phyloP scores from a whole-genome alignment of 1,140 invertebrate species.

The Diuraphis noxia region DNA sequence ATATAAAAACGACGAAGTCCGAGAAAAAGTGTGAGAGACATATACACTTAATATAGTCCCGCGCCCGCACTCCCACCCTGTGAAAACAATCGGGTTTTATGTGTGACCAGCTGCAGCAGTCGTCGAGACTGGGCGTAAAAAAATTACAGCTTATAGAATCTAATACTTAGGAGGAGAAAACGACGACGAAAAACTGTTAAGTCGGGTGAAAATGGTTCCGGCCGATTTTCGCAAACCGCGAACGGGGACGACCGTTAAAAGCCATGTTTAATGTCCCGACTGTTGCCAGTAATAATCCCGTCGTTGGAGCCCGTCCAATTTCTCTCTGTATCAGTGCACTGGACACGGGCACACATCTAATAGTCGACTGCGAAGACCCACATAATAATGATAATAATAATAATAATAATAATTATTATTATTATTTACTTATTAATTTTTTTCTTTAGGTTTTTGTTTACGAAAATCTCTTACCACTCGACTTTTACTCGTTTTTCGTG shows the following conservation, averaged over 20 bases:
- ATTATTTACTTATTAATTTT: neutral
- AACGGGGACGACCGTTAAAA: slow-evolving; percentile 11
- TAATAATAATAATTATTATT: too few relatives aligned
- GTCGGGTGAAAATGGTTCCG: slow-evolving; percentile 41
- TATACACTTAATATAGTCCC: neutral
- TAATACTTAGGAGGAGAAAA: slow-evolving; percentile 5
- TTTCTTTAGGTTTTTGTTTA: neutral
- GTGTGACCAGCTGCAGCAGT: neutral
- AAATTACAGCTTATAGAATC: slow-evolving; percentile 44
- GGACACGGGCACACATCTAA: neutral
- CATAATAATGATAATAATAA: too few relatives aligned
- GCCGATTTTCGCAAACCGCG: neutral
- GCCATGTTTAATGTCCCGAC: slow-evolving; percentile 44
- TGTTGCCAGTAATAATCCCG: slow-evolving; percentile 41
- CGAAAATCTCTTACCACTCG: neutral
- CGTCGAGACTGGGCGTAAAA: neutral
- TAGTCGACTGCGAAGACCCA: neutral
- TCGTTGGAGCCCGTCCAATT: slow-evolving; percentile 34
- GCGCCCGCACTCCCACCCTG: neutral
- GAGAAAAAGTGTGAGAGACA: neutral
- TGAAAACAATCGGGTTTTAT: slow-evolving; percentile 49
- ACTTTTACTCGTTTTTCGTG: neutral
- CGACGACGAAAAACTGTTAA: slow-evolving; percentile 36
- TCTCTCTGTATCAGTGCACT: neutral
- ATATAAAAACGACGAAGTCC: slow-evolving; percentile 18